Evolutionary conservation across 2,888 invertebrate species (phyloP), one percentile per base, ranked within the genome.

Genomic region (Eupithecia dodoneata): DNA sequence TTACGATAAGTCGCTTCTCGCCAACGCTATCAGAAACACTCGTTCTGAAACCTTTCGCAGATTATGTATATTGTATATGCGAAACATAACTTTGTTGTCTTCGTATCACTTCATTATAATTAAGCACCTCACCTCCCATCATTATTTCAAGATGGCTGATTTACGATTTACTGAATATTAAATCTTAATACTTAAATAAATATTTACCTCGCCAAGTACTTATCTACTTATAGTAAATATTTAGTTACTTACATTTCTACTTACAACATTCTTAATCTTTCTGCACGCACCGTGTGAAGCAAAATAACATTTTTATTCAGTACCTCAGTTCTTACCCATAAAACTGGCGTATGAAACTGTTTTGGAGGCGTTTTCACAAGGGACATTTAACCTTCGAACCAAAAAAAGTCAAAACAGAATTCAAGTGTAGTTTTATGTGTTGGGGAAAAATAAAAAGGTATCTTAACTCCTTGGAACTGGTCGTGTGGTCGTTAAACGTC

Each of bases 1-100:
- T 94, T 94, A 92, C 92, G 94, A 94, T 94, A 94, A 94, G 92
- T 90, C 89, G 88, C 86, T 89, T 89, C 91, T 90, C 88, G 88
- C 89, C 86, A 86, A 89, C 89, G 92, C 93, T 93, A 94, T 94
- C 93, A 87, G 89, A 89, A 79, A 92, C 92, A 91, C 89, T 92
- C 93, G 88, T 91, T 91, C 91, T 91, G 90, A 91, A 92, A 88
- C 90, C 91, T 89, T 88, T 85, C 85, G 85, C 87, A 92, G 92
- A 93, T 93, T 93, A 91, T 85, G 80, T 83, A 79, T 77, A 83
- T 81, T 85, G 81, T 83, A 79, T 78, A 83, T 81, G 87, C 89
- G 86, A 90, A 91, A 92, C 91, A 91, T 91, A 89, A 86, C 89
- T 92, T 92, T 87, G 85, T 89, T 89, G 89, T 90, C 90, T 87